Base-by-base conservation (phyloP, 2,113 vertebrate genomes). In the Canis aureus region DNA sequence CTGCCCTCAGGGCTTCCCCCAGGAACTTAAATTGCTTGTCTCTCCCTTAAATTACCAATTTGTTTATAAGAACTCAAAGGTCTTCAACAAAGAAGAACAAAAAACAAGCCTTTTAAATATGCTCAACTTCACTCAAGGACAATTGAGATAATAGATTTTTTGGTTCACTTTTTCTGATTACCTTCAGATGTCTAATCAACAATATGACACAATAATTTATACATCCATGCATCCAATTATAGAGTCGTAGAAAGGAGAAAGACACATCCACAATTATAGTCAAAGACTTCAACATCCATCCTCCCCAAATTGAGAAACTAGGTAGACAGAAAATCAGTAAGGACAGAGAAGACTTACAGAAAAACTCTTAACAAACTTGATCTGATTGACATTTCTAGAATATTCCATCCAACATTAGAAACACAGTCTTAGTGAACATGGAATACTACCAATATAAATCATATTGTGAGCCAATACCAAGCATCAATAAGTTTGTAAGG, bases 111-210 rank as follows among this genome's bases (percentile, higher is more conserved):
- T 12, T 17, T 95, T 93, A n/a, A 66, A 74, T 74, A 74, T 6
- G 60, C 51, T 95, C 66, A 51, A 29, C 55, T 94, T 78, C 32
- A 49, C 76, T 87, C 59, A 71, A 84, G 51, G 38, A 38, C 49
- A 59, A 91, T 11, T 80, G 8, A 88, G 27, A 91, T 29, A 69
- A 74, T 22, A 23, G 7, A 27, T 16, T 85, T 93, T 85, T 92
- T 43, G 43, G 55, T 60, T 89, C 35, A 66, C 57, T 73, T 80
- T 94, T 69, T 53, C 15, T 97, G 32, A 95, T 83, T 78, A 74
- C 57, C 27, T 38, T 64, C n/a, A 80, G 69, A 51, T 89, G 59
- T 88, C 49, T 78, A 96, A 88, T 82, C 69, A 88, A 67, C 22
- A 93, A 78, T 67, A 60, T 79, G 38, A 53, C 35, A 55, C 32